These are phyloP conservation scores for Saxicola maurus DNA, from an alignment of 2,797 vertebrate genomes.

Conservation along the genomic window DNA sequence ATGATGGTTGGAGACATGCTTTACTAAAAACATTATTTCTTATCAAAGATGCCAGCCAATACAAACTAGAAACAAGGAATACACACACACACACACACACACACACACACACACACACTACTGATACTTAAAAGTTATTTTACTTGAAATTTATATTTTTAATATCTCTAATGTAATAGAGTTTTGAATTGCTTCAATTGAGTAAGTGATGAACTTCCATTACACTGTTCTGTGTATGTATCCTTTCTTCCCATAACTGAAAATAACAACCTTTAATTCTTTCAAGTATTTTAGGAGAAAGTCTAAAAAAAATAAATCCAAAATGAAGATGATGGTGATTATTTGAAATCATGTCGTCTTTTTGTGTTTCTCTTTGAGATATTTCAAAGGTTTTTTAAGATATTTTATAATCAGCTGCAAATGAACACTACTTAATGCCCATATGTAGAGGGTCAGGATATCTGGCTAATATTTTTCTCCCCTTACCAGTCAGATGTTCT, in stretches of 20 bases:
- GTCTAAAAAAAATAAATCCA: not conserved
- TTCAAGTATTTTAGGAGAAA: not conserved
- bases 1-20: not conserved
- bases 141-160: not conserved
- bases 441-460: not conserved
- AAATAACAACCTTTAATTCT: not conserved
- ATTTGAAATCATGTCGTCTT: not conserved
- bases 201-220: not conserved
- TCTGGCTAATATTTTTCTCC: not conserved
- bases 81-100: not conserved
- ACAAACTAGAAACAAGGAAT: not conserved
- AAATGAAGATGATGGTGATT: not conserved
- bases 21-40: not conserved
- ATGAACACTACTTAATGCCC: not conserved
- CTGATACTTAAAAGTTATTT: not conserved
- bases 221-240: not conserved
- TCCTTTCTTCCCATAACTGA: not conserved
- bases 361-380: not conserved
- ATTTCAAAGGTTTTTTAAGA: not conserved
- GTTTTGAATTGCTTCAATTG: not conserved
- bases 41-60: not conserved
- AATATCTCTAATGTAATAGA: not conserved
- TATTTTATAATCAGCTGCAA: not conserved
- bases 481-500: not conserved
- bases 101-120: not conserved